These are phyloP conservation scores for Epinephelus moara DNA, from an alignment of 2,113 vertebrate genomes.

Conservation along the genomic window DNA sequence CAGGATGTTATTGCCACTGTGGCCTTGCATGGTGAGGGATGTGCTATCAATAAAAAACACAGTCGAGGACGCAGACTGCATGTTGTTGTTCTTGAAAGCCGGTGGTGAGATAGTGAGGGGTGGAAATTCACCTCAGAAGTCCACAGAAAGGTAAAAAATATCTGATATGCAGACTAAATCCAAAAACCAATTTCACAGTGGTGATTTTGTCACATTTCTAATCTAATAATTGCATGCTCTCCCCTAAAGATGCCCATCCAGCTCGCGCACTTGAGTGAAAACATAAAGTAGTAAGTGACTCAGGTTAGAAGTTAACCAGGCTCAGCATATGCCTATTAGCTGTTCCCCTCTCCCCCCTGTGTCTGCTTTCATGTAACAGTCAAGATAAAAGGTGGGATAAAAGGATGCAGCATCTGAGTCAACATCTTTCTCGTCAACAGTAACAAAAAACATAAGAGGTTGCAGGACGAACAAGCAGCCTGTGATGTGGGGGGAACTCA, in stretches of 20 bases:
- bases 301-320: constrained; percentile 70
- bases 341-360: constrained; percentile 39
- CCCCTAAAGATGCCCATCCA: constrained; percentile 54
- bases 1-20: constrained; percentile 47
- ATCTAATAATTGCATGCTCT: constrained; percentile 64
- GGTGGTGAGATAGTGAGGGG: constrained; percentile 9
- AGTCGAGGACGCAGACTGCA: neutral
- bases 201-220: constrained; percentile 68
- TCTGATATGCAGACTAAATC: constrained; percentile 67
- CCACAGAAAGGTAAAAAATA: constrained; percentile 55
- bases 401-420: constrained; percentile 72
- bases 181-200: constrained; percentile 76
- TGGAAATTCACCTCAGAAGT: constrained; percentile 38
- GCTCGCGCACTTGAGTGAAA: constrained; percentile 50
- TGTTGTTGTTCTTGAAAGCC: constrained; percentile 43
- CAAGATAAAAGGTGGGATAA: constrained; percentile 77
- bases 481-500: constrained; percentile 68
- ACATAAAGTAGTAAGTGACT: constrained; percentile 62
- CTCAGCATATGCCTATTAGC: constrained; percentile 72
- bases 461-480: constrained; percentile 65
- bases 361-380: constrained; percentile 70
- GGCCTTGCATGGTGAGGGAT: constrained; percentile 44
- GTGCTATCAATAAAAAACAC: constrained; percentile 53
- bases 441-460: constrained; percentile 72
- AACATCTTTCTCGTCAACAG: constrained; percentile 74